Evolutionary conservation across 37 sponge, comb jelly and placozoan species (phyloP).

Genomic region (Beroe ovata): DNA sequence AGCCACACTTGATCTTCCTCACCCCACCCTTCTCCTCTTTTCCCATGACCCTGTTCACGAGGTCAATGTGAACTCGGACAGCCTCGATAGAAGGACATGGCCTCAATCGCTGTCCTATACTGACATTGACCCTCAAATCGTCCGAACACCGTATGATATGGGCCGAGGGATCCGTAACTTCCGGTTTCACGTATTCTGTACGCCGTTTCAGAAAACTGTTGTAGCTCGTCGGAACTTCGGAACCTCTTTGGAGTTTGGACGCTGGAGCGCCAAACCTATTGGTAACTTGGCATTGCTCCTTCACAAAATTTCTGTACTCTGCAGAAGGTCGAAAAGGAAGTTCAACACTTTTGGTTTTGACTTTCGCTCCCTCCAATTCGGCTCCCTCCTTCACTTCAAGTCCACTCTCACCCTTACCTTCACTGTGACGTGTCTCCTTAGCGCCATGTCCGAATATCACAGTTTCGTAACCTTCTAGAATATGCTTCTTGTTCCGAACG

Average conservation of each 20-base stretch:
- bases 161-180: background rate
- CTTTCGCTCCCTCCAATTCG: background rate
- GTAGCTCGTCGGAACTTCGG: conserved; percentile 8
- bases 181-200: background rate
- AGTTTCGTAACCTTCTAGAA: conserved; percentile 13
- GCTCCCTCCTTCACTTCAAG: background rate
- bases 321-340: background rate
- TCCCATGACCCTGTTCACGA: conserved; percentile 38
- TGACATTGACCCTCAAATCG: background rate
- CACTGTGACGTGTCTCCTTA: background rate
- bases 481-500: background rate
- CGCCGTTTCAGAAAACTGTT: background rate
- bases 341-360: background rate
- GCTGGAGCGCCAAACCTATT: background rate
- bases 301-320: conserved; percentile 32
- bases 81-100: background rate
- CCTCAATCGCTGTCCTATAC: background rate
- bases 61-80: conserved; percentile 4
- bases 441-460: background rate
- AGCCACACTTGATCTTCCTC: background rate
- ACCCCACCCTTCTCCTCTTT: background rate
- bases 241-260: background rate
- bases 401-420: background rate
- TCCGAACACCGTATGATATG: background rate
- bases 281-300: background rate